Percentiles rank a stretch among this genome's conserved stretches.
Evolutionary conservation across 2,113 vertebrate species (phyloP).

Genomic region (Limnothrissa miodon): DNA sequence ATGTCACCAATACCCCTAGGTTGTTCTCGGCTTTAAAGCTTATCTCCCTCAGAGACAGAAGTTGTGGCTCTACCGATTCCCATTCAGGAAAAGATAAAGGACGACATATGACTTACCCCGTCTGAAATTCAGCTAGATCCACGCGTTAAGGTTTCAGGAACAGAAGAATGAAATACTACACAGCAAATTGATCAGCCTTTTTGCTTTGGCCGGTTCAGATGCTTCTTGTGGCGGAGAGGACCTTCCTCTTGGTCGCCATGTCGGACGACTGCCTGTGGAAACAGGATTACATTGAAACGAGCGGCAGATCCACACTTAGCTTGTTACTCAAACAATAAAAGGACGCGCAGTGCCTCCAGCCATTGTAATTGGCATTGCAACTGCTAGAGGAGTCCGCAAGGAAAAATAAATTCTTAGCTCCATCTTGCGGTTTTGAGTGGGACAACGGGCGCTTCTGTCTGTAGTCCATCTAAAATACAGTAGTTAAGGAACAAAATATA

Average conservation of each 20-base stretch:
- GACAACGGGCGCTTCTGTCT: neutral
- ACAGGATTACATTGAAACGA: constrained; percentile 60
- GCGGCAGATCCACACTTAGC: constrained; percentile 59
- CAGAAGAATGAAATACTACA: neutral
- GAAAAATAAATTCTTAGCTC: constrained; percentile 50
- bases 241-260: constrained; percentile 71
- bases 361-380: constrained; percentile 32
- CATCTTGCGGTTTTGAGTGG: neutral
- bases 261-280: constrained; percentile 66
- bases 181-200: constrained; percentile 9
- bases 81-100: constrained; percentile 21
- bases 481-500: neutral
- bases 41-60: constrained; percentile 71
- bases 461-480: neutral
- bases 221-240: constrained; percentile 38
- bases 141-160: constrained; percentile 45
- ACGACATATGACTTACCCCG: constrained; percentile 32
- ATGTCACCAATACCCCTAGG: constrained; percentile 17
- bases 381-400: neutral
- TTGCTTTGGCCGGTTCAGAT: constrained; percentile 44
- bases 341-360: constrained; percentile 65
- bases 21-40: constrained; percentile 31
- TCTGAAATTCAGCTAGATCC: constrained; percentile 36
- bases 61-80: constrained; percentile 59
- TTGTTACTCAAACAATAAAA: constrained; percentile 60